phyloP scores from a whole-genome alignment of 2,797 vertebrate genomes.

The Danio choprae region DNA sequence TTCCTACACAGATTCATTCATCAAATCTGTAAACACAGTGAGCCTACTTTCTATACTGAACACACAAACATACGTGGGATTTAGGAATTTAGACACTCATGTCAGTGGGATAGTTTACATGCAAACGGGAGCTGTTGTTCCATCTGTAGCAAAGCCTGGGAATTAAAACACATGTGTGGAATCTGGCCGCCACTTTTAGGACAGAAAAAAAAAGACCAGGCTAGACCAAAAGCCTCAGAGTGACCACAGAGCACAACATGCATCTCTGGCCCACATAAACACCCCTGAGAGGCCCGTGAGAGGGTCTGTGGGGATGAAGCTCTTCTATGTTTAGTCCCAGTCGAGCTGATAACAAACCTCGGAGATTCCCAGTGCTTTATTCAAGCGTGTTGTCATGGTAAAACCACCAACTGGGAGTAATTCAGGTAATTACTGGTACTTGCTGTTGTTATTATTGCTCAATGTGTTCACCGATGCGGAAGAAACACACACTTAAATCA shows the following conservation, averaged over 20 bases:
- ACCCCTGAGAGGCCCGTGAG: conserved; percentile 28
- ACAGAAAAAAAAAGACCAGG: conserved; percentile 27
- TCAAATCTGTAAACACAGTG: conserved; percentile 13
- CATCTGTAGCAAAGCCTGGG: conserved; percentile 42
- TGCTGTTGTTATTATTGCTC: background rate
- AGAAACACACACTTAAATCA: background rate
- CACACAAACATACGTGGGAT: conserved; percentile 13
- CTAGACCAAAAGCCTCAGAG: conserved; percentile 25
- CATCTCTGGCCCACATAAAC: conserved; percentile 24
- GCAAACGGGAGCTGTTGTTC: conserved; percentile 54
- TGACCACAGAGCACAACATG: conserved; percentile 29
- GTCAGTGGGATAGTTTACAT: conserved; percentile 57
- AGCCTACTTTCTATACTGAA: background rate
- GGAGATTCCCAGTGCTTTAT: background rate
- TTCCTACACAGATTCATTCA: background rate
- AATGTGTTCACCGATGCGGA: background rate
- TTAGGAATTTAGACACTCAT: background rate
- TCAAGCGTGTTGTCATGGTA: background rate
- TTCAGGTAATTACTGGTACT: background rate
- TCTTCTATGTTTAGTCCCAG: conserved; percentile 38
- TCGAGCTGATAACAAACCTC: conserved; percentile 21
- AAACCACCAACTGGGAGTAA: background rate
- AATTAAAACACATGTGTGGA: conserved; percentile 56
- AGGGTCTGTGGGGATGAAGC: conserved; percentile 13
- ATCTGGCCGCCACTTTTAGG: conserved; percentile 44